Conservation (phyloP, 1,140 invertebrate species). For the Habropoda laboriosa region DNA sequence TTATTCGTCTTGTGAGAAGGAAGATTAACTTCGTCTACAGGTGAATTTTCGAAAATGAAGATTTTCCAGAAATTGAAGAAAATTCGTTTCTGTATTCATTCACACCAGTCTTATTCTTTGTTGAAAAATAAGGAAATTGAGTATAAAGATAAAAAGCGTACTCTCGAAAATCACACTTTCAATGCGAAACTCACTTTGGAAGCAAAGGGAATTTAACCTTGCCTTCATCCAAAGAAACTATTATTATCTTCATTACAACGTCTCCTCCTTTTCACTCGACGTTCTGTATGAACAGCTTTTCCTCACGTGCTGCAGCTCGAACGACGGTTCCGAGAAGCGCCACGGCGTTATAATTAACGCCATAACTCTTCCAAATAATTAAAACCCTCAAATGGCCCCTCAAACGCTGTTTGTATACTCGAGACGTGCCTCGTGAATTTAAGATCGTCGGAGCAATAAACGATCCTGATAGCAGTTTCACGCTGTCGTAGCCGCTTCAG, state of each 20-base stretch:
- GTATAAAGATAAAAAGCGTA: no score
- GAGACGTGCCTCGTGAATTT: constrained; percentile 51
- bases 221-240: background rate
- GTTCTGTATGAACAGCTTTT: background rate
- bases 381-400: background rate
- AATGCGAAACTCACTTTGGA: no score
- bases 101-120: no score
- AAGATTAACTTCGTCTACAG: no score
- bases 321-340: constrained; percentile 2
- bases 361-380: constrained; percentile 2
- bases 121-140: no score
- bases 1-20: no score
- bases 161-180: no score
- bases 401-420: background rate
- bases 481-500: constrained; percentile 26
- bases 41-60: no score
- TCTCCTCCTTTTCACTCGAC: background rate
- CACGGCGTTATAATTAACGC: constrained; percentile 24
- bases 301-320: background rate
- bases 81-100: no score
- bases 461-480: constrained; percentile 56
- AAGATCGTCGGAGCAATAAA: constrained; percentile 48
- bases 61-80: no score
- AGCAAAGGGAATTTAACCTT: background rate
- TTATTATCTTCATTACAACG: background rate